Conservation (phyloP, 2,797 vertebrate genomes). For the Poliocrania exsul region DNA sequence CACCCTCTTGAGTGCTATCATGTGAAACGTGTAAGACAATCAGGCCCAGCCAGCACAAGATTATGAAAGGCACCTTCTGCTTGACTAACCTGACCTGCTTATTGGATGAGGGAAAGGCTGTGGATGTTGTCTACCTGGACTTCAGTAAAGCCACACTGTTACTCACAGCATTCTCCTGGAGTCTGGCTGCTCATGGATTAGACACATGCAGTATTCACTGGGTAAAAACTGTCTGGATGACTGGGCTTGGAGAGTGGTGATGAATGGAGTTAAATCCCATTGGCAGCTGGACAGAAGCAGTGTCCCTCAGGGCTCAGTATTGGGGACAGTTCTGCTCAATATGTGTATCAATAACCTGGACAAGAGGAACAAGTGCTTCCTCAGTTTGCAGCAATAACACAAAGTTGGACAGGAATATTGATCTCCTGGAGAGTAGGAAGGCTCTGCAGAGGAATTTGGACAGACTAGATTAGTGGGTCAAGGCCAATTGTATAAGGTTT, state of each 20-base stretch:
- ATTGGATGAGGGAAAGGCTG: background rate
- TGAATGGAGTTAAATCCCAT: background rate
- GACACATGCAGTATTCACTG: background rate
- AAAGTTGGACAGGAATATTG: background rate
- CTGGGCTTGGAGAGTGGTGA: background rate
- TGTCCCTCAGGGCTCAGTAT: background rate
- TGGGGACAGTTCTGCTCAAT: background rate
- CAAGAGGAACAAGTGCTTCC: fast-evolving
- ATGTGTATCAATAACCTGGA: background rate
- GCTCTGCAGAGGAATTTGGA: background rate
- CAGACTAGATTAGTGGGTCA: fast-evolving
- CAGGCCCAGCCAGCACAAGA: background rate
- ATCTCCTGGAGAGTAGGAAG: background rate
- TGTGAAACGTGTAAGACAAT: background rate
- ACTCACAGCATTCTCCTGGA: background rate
- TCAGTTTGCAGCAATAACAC: background rate
- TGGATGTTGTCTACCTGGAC: background rate
- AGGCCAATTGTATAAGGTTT: background rate
- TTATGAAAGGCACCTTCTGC: background rate
- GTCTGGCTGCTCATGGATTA: background rate
- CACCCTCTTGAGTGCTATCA: background rate
- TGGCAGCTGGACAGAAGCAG: background rate
- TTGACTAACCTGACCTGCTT: too few species aligned
- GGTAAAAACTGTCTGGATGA: background rate
- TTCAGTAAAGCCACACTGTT: background rate